phyloP scores from a whole-genome alignment of 2,888 invertebrate genomes.

The Muscina levida region DNA sequence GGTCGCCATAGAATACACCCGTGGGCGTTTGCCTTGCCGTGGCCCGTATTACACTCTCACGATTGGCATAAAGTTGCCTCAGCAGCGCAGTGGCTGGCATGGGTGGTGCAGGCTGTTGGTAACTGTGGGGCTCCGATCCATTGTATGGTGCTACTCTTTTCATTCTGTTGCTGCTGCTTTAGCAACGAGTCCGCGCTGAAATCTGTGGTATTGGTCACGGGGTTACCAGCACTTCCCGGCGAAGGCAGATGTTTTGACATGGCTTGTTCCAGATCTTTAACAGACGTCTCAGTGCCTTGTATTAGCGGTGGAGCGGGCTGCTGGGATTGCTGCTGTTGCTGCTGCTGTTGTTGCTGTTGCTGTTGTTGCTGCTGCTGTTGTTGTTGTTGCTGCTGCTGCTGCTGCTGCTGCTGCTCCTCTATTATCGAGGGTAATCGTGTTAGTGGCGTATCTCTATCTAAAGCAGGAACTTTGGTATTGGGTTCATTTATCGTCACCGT shows the following conservation, averaged over 20 bases:
- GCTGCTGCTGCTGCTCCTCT: slow-evolving; percentile 73
- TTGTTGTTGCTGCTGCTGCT: slow-evolving; percentile 56
- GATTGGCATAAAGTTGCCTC: slow-evolving; percentile 93
- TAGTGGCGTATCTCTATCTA: slow-evolving; percentile 79
- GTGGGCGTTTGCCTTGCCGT: slow-evolving; percentile 83
- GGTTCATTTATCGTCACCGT: slow-evolving; percentile 53
- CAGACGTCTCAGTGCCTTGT: slow-evolving; percentile 77
- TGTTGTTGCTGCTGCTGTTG: slow-evolving; percentile 64
- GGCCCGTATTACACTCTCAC: slow-evolving; percentile 96
- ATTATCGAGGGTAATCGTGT: slow-evolving; percentile 78
- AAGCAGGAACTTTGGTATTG: slow-evolving; percentile 72
- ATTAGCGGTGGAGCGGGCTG: slow-evolving; percentile 58
- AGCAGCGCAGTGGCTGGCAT: slow-evolving; percentile 94
- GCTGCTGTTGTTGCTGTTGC: slow-evolving; percentile 56
- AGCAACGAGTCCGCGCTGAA: slow-evolving; percentile 92
- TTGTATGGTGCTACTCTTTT: slow-evolving; percentile 88
- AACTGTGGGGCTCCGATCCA: slow-evolving; percentile 93
- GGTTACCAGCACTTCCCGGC: slow-evolving; percentile 73
- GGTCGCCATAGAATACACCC: slow-evolving; percentile 79
- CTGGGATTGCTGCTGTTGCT: slow-evolving; percentile 58
- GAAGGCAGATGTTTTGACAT: slow-evolving; percentile 96
- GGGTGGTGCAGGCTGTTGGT: slow-evolving; percentile 81
- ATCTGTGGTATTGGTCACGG: slow-evolving; percentile 86
- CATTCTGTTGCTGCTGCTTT: slow-evolving; percentile 82
- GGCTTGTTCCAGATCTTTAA: slow-evolving; percentile 94